Evolutionary conservation across 2,113 vertebrate genomes (phyloP).

Genomic region (Tinamus guttatus): DNA sequence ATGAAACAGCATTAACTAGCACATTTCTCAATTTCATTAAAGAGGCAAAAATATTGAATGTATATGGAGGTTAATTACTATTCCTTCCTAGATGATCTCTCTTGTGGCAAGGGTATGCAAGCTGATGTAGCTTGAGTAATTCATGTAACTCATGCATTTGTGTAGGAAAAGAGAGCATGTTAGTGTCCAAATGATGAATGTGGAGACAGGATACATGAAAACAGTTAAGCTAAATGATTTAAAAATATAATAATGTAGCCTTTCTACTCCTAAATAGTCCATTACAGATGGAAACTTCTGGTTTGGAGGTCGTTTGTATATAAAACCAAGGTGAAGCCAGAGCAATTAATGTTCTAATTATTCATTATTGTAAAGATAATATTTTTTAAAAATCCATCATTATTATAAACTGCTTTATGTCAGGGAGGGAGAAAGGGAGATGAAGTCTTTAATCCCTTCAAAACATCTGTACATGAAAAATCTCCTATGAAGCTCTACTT

Average conservation of each 20-base stretch:
- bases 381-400: slow-evolving; percentile 22
- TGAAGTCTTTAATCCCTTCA: slow-evolving; percentile 48
- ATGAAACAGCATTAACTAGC: not conserved
- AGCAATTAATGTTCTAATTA: slow-evolving; percentile 52
- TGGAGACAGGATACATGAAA: not conserved
- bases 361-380: slow-evolving; percentile 44
- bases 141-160: not conserved
- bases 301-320: slow-evolving; percentile 8
- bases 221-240: not conserved
- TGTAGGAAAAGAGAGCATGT: not conserved
- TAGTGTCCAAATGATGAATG: not conserved
- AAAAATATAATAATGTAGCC: not conserved
- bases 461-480: slow-evolving; percentile 60
- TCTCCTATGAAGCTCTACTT: not conserved
- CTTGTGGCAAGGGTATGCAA: not conserved
- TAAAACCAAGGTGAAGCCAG: slow-evolving; percentile 45
- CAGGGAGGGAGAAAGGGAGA: not conserved
- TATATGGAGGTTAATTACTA: not conserved
- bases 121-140: not conserved
- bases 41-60: not conserved
- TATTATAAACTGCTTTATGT: slow-evolving; percentile 42
- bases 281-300: not conserved
- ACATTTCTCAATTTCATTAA: not conserved
- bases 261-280: not conserved
- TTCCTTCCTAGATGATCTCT: not conserved